These are phyloP conservation scores for Unio pictorum DNA, from an alignment of 2,888 invertebrate species.

Conservation along the genomic window DNA sequence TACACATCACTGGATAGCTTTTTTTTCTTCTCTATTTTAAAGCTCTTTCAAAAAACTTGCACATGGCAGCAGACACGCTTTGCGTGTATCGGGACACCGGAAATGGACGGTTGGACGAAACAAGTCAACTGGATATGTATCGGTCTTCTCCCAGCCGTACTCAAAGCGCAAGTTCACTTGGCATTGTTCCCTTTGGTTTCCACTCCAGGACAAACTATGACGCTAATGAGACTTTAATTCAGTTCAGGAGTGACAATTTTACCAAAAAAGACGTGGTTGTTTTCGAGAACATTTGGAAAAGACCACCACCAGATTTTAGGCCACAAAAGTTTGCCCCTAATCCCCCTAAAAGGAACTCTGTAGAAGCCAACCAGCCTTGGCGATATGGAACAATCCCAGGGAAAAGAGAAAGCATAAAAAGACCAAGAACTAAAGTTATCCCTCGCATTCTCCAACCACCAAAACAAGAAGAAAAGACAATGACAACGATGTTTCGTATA, in stretches of 20 bases:
- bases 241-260: conserved; percentile 57
- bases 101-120: conserved; percentile 4
- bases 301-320: conserved; percentile 67
- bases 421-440: conserved; percentile 29
- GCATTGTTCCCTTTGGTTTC: conserved; percentile 60
- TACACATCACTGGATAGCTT: too few relatives aligned
- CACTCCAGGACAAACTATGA: conserved; percentile 61
- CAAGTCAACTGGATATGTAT: conserved; percentile 41
- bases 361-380: conserved; percentile 67
- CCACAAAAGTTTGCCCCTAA: conserved; percentile 61
- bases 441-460: conserved; percentile 40
- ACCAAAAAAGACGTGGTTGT: conserved; percentile 24
- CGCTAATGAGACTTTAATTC: conserved; percentile 57
- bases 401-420: conserved; percentile 46
- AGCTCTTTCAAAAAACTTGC: too few relatives aligned
- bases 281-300: conserved; percentile 63
- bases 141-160: conserved; percentile 35
- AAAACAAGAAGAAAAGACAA: conserved; percentile 23
- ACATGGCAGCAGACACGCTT: too few relatives aligned
- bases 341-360: conserved; percentile 66
- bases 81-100: not conserved
- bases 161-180: conserved; percentile 42
- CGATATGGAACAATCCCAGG: conserved; percentile 62
- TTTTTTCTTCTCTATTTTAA: too few relatives aligned
- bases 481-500: conserved; percentile 56